Evolutionary conservation across 2,888 invertebrate genomes (phyloP).

Genomic region (Caenorhabditis sp.): DNA sequence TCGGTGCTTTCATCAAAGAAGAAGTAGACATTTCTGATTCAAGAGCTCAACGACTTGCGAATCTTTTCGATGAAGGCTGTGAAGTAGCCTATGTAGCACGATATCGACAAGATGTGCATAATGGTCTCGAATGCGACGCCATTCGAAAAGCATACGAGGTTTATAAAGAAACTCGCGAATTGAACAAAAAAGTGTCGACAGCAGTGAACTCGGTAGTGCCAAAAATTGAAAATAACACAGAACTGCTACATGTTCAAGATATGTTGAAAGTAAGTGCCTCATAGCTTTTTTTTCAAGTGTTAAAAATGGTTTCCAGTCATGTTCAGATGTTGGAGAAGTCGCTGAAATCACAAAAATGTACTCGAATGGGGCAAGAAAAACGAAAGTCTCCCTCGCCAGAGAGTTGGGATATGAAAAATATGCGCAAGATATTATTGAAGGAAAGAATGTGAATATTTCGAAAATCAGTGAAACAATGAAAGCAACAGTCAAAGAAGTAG

Average conservation of each 20-base stretch:
- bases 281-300: background rate
- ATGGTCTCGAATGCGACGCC: conserved; percentile 31
- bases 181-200: conserved; percentile 41
- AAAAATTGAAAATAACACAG: conserved; percentile 20
- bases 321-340: conserved; percentile 36
- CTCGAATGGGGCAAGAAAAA: conserved; percentile 20
- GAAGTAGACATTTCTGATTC: conserved; percentile 11
- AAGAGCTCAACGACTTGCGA: background rate
- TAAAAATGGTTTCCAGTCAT: conserved; percentile 1
- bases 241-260: conserved; percentile 15
- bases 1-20: conserved; percentile 18
- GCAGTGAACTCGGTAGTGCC: conserved; percentile 23
- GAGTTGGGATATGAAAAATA: conserved; percentile 28
- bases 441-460: conserved; percentile 21
- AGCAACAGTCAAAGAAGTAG: conserved; percentile 2
- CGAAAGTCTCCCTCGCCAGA: conserved; percentile 39
- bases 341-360: conserved; percentile 39
- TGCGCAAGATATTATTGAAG: conserved; percentile 25
- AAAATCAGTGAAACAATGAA: background rate
- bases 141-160: conserved; percentile 36
- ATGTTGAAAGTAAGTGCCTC: conserved; percentile 10
- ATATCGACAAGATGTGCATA: conserved; percentile 41
- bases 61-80: conserved; percentile 19
- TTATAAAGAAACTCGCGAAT: conserved; percentile 19
- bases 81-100: conserved; percentile 49